Conservation (phyloP, 2,888 invertebrate genomes). For the Liodrosophila aerea region DNA sequence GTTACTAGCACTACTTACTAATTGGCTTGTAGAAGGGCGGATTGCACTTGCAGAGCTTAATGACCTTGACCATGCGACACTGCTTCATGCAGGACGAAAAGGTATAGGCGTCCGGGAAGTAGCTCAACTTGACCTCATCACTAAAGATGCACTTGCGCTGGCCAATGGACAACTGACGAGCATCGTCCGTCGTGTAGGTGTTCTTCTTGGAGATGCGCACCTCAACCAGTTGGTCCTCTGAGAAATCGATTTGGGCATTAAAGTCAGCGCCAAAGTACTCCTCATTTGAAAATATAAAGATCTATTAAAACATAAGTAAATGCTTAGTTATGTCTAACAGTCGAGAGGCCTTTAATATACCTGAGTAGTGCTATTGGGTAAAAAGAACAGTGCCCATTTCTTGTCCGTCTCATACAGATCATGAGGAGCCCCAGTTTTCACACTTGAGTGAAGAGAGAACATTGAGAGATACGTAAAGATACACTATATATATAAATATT, state of each 20-base stretch:
- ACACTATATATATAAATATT: too few species aligned
- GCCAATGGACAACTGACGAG: conserved; percentile 85
- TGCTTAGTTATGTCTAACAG: neutral
- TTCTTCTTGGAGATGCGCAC: conserved; percentile 87
- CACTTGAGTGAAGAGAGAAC: conserved; percentile 51
- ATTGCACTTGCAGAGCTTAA: conserved; percentile 87
- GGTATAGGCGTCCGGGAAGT: conserved; percentile 85
- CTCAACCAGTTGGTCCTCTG: conserved; percentile 81
- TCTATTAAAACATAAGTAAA: conserved; percentile 49
- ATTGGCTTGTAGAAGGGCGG: conserved; percentile 88
- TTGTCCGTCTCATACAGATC: conserved; percentile 83
- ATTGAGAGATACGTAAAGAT: neutral
- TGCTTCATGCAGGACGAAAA: conserved; percentile 89
- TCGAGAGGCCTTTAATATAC: conserved; percentile 36
- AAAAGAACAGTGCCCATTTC: conserved; percentile 81
- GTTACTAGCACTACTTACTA: conserved; percentile 82
- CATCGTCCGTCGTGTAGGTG: conserved; percentile 90
- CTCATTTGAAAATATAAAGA: conserved; percentile 85
- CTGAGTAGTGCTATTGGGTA: conserved; percentile 77
- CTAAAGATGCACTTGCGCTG: conserved; percentile 89
- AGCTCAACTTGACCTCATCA: conserved; percentile 86
- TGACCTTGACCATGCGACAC: conserved; percentile 87
- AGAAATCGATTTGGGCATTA: conserved; percentile 88
- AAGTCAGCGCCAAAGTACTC: conserved; percentile 88
- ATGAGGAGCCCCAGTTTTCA: conserved; percentile 69